phyloP scores from a whole-genome alignment of 2,797 vertebrate species.

The Aulostomus chinensis region DNA sequence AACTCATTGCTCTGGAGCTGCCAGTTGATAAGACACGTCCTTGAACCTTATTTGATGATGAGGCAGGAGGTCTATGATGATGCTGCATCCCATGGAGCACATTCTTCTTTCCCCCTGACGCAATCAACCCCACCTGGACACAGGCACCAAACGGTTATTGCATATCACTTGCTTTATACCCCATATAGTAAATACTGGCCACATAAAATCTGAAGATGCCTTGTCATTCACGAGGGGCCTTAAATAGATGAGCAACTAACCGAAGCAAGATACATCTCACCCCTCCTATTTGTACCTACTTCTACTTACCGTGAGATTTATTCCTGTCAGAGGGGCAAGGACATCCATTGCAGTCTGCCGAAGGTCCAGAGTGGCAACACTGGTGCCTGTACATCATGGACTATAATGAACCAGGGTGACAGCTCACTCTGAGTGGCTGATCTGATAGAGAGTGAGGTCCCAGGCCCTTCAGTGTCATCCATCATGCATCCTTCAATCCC shows the following conservation, averaged over 20 bases:
- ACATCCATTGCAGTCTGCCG: constrained; percentile 53
- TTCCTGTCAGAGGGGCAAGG: constrained; percentile 65
- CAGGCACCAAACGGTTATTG: constrained; percentile 5
- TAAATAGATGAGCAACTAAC: constrained; percentile 59
- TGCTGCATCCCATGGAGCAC: constrained; percentile 22
- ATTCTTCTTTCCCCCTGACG: constrained; percentile 6
- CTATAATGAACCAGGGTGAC: constrained; percentile 67
- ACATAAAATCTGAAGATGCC: constrained; percentile 26
- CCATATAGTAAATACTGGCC: constrained; percentile 26
- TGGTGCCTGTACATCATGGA: constrained; percentile 68
- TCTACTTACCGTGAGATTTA: constrained; percentile 50
- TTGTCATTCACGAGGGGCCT: constrained; percentile 16
- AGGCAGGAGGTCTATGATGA: constrained; percentile 23
- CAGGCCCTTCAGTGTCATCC: constrained; percentile 44
- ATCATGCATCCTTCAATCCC: constrained; percentile 63
- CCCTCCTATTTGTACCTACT: constrained; percentile 23
- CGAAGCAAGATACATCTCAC: constrained; percentile 7
- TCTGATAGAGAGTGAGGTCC: constrained; percentile 50
- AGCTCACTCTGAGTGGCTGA: constrained; percentile 66
- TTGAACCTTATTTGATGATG: constrained; percentile 58
- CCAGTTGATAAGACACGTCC: constrained; percentile 55
- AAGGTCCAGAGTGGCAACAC: constrained; percentile 49
- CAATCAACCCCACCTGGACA: constrained; percentile 4
- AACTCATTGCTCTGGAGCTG: constrained; percentile 40
- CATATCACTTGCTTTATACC: neutral